Evolutionary conservation across 2,797 vertebrate species (phyloP), one percentile per base, ranked within the genome.

Genomic region (Melanotaenia pygmaea): DNA sequence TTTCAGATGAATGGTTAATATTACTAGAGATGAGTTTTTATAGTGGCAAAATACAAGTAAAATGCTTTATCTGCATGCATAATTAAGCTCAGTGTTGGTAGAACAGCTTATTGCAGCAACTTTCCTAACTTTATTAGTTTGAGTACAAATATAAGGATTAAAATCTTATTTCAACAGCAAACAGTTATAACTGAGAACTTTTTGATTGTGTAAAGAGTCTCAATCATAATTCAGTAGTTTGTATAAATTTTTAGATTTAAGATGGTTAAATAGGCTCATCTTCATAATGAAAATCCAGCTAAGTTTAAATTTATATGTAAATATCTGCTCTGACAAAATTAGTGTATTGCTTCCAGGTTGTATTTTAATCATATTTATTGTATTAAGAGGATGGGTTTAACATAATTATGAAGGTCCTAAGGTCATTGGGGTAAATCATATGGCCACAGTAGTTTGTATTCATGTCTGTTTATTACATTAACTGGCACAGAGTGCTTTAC

Each of bases 401-500:
- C 13, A 0, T 56, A 13, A 30, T 30, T 30, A 9, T 28, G 26
- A 14, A 30, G 53, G 14, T 56, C 26, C 30, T 8, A 6, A 30
- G 26, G 53, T 56, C 5, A 56, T 56, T 16, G 5, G 26, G 26
- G 53, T 30, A 56, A 30, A 56, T 56, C 53, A 9, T 16, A 28
- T 5, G 53, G 53, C 53, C 13, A 54, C 53, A 51, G 50, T 51
- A 51, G 22, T 51, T 4, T 1, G 47, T 51, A 51, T 59, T 22
- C 5, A 14, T 80, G 35, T 77, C 81, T 82, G 79, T 84, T 85
- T 76, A 67, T 76, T 43, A 51, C 67, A 82, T 87, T 53, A 75
- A 35, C 60, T 8, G 43, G 12, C 66, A 76, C 60, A 45, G 56
- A 50, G 64, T 53, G 70, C 62, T 70, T 69, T 71, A 72, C 67